phyloP scores from a whole-genome alignment of 1,140 invertebrate genomes.

The Hesperophylax magnus region DNA sequence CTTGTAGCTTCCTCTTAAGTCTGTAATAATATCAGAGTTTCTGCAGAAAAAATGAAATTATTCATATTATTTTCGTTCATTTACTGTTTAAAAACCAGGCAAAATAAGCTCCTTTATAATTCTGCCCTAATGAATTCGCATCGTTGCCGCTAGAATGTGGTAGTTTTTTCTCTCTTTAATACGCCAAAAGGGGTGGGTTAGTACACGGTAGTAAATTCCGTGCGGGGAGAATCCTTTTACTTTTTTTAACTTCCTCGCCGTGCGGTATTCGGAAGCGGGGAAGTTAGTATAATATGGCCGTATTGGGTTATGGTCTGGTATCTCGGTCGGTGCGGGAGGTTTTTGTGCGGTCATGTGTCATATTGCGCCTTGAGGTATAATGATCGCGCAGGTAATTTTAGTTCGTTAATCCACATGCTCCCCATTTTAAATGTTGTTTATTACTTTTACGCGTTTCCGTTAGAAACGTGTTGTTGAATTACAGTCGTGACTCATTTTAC shows the following conservation, averaged over 20 bases:
- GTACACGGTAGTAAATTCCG: neutral
- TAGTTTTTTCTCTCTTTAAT: no score
- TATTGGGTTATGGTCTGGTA: neutral
- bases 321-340: neutral
- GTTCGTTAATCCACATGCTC: conserved; percentile 20
- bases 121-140: neutral
- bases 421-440: conserved; percentile 1
- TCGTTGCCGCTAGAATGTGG: no score
- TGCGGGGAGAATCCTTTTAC: neutral
- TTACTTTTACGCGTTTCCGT: conserved; percentile 12
- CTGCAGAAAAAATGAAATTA: no score
- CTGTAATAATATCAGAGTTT: no score
- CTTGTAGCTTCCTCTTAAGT: no score
- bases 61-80: no score
- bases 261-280: no score
- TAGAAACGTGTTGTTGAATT: neutral
- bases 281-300: no score
- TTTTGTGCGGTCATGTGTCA: conserved; percentile 29
- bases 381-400: conserved; percentile 14
- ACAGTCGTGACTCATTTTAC: no score
- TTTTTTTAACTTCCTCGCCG: neutral
- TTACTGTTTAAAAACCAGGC: no score
- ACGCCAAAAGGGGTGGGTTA: conserved; percentile 7
- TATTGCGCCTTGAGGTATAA: conserved; percentile 19
- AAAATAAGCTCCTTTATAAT: neutral